Evolutionary conservation across 2,113 vertebrate genomes (phyloP), one percentile per base, ranked within the genome.

Genomic region (Caranx melampygus): DNA sequence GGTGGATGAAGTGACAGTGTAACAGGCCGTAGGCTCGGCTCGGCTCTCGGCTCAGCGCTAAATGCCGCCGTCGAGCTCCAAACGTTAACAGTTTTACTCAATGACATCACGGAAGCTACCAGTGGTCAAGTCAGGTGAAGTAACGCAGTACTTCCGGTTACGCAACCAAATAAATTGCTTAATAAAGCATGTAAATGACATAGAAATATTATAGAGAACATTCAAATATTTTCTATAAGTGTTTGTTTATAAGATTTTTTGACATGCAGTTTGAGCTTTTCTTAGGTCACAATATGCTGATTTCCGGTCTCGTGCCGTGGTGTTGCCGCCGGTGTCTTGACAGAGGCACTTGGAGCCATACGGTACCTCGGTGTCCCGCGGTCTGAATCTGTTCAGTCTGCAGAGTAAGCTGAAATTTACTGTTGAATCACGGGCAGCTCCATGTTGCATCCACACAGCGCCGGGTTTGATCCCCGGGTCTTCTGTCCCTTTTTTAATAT

Each of bases 91-190:
- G 33, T 68, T 68, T 84, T 62, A 55, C 44, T 73, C 26, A 20
- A 76, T 84, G 86, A 88, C 91, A 72, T 87, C 84, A 77, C 84
- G 55, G 77, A 85, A 72, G 80, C 82, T 14, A 11, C 51, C 3
- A 13, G 16, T 45, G 2, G 68, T 85, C 66, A 84, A 89, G 67
- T 0, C 3, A 4, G 8, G 5, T 8, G 0, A 2, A 15, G 8
- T 21, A 3, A 37, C 13, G 18, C 1, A 0, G 1, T 0, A 76
- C 70, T 0, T 85, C 84, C 86, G 81, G 78, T 60, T 0, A 2
- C 5, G 1, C 1, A 20, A 26, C 31, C 69, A 82, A 87, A 81
- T 82, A 70, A 88, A 78, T 72, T 11, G 10, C 3, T 0, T 3
- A 2, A 14, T 21, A 5, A 52, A 4, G 2, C 0, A 0, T 4